Evolutionary conservation across 2,797 vertebrate genomes (phyloP).

Genomic region (Leptoclinus maculatus): DNA sequence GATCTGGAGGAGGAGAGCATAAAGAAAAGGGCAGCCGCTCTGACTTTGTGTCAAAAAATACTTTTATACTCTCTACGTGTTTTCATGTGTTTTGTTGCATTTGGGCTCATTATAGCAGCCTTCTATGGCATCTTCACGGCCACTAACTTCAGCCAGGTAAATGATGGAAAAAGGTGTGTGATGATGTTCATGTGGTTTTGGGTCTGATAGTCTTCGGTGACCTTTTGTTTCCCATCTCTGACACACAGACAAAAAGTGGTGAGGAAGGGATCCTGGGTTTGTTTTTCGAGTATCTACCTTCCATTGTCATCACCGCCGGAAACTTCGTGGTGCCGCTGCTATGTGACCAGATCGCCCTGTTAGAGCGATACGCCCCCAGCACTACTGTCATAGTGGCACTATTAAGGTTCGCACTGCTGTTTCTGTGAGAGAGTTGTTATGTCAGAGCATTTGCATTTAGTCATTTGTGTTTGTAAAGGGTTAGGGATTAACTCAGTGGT

Average conservation of each 20-base stretch:
- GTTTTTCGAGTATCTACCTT: constrained; percentile 87
- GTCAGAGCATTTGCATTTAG: background rate
- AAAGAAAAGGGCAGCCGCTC: constrained; percentile 72
- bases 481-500: background rate
- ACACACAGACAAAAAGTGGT: constrained; percentile 43
- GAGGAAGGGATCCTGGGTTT: constrained; percentile 77
- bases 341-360: constrained; percentile 83
- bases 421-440: constrained; percentile 6
- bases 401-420: constrained; percentile 80
- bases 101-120: constrained; percentile 79
- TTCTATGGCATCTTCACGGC: constrained; percentile 81
- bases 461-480: background rate
- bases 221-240: background rate
- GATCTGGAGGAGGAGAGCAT: constrained; percentile 88
- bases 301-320: constrained; percentile 87
- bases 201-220: background rate
- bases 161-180: background rate
- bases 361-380: constrained; percentile 86
- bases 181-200: background rate
- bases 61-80: constrained; percentile 77
- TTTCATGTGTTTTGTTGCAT: constrained; percentile 76
- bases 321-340: constrained; percentile 88
- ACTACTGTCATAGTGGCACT: constrained; percentile 86
- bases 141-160: constrained; percentile 83
- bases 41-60: constrained; percentile 77